Base-by-base conservation (phyloP, 2,888 invertebrate species). In the Alitta virens region DNA sequence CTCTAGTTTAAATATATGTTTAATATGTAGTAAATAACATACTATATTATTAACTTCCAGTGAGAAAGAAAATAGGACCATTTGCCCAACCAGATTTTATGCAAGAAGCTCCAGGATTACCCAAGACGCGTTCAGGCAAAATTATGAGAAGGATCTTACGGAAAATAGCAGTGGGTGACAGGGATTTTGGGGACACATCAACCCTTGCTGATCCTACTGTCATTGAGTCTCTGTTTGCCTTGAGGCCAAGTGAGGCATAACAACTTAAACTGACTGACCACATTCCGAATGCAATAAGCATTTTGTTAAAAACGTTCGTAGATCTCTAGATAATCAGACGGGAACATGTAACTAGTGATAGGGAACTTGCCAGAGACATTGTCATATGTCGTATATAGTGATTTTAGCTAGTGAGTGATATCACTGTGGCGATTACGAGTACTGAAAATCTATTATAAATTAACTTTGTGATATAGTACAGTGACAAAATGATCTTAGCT, bases 51-150 rank as follows among this genome's bases (percentile, higher is more conserved):
- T 16, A 12, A 40, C n/a, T 46, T 75, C 18, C 87, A 84, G 94
- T 98, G 0, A 88, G 98, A 53, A 88, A 72, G 56, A 90, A 91
- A 74, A 98, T 98, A 73, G 98, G 98, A 1, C 91, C 97, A 0
- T 96, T 99, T 81, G 98, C 98, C 0, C 88, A 91, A 74, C 98
- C 98, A 0, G 98, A 98, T 79, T 88, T 90, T 42, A 89, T 99
- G 63, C 98, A 99, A 70, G 88, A 92, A 80, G 96, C 97, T 0
- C 93, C 95, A 0, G 91, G 90, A 0, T 85, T 99, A 67, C 99
- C 99, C 0, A 97, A 98, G 84, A 97, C 97, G 0, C 87, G 97
- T 54, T 97, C 97, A 0, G 99, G 99, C 1, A 99, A 99, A 84
- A 97, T 99, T 65, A 97, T 99, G 93, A 87, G 99, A 65, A 87